A percentile compares a stretch with the other conserved stretches of the same genome.
Conservation (phyloP, 2,797 vertebrate species). For the Eidolon dupreanum region DNA sequence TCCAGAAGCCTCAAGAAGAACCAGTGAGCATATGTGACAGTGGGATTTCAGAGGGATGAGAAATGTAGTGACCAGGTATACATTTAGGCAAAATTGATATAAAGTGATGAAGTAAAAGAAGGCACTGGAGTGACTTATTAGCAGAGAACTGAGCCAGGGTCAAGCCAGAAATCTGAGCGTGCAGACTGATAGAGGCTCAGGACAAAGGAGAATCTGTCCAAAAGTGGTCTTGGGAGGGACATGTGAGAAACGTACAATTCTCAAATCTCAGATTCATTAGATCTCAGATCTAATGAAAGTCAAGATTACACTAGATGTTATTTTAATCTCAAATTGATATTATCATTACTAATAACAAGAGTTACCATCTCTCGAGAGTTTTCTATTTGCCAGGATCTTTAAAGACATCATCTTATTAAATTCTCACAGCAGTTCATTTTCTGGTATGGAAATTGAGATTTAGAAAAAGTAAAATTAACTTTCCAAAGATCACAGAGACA, state of each 20-base stretch:
- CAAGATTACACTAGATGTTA: background rate
- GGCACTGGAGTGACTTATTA: background rate
- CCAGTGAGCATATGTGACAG: background rate
- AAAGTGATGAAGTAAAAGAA: background rate
- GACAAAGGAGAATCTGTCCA: background rate
- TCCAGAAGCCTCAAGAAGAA: background rate
- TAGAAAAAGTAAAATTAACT: slow-evolving; percentile 6
- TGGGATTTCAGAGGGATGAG: background rate
- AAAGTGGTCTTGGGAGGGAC: background rate
- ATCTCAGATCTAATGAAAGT: background rate
- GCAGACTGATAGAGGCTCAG: background rate
- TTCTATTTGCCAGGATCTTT: background rate
- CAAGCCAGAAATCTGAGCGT: background rate
- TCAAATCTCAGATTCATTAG: background rate
- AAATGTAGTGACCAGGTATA: background rate
- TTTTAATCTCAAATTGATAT: background rate
- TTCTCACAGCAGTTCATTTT: background rate
- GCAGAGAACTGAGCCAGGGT: background rate
- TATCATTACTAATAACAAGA: background rate
- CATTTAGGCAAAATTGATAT: background rate
- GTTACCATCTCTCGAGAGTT: background rate
- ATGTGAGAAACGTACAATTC: background rate
- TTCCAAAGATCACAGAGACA: background rate
- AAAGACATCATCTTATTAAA: background rate
- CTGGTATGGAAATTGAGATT: slow-evolving; percentile 7